Conservation (phyloP, 2,888 invertebrate genomes). For the Hololepta plana region DNA sequence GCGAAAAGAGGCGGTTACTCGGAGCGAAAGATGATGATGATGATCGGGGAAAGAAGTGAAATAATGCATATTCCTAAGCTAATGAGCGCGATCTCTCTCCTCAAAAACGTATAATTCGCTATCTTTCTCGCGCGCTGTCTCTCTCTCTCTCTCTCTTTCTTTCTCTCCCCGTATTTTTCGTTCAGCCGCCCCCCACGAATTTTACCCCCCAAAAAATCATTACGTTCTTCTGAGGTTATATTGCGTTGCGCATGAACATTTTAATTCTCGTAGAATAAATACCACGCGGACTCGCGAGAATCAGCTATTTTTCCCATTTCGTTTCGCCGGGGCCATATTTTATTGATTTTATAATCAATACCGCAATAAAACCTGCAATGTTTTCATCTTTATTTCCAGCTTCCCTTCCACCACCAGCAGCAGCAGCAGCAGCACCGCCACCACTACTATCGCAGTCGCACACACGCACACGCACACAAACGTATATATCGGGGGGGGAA, state of each 20-base stretch:
- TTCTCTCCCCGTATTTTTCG: slow-evolving; percentile 3
- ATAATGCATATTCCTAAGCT: slow-evolving; percentile 18
- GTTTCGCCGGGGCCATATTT: slow-evolving; percentile 28
- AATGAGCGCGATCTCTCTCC: slow-evolving; percentile 28
- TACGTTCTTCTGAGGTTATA: slow-evolving; percentile 39
- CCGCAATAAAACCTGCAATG: slow-evolving; percentile 34
- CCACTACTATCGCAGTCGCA: slow-evolving; percentile 1
- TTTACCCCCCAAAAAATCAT: slow-evolving; percentile 74
- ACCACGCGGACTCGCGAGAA: slow-evolving; percentile 18
- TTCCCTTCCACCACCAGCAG: slow-evolving; percentile 16
- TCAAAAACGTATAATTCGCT: no score
- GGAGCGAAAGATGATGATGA: no score
- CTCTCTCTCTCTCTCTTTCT: slow-evolving; percentile 1
- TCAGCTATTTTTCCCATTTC: slow-evolving; percentile 29
- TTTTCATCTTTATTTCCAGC: slow-evolving; percentile 31
- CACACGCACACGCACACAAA: no score
- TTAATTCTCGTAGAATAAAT: slow-evolving; percentile 21
- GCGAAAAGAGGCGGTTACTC: no score
- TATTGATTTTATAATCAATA: slow-evolving; percentile 35
- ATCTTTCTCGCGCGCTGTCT: no score
- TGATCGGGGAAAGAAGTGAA: no score
- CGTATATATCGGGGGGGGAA: no score
- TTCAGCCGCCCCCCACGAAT: slow-evolving; percentile 27
- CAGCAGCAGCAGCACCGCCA: not conserved
- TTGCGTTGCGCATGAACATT: slow-evolving; percentile 27